Conservation (phyloP, 2,888 invertebrate genomes). For the Fragum whitleyi region DNA sequence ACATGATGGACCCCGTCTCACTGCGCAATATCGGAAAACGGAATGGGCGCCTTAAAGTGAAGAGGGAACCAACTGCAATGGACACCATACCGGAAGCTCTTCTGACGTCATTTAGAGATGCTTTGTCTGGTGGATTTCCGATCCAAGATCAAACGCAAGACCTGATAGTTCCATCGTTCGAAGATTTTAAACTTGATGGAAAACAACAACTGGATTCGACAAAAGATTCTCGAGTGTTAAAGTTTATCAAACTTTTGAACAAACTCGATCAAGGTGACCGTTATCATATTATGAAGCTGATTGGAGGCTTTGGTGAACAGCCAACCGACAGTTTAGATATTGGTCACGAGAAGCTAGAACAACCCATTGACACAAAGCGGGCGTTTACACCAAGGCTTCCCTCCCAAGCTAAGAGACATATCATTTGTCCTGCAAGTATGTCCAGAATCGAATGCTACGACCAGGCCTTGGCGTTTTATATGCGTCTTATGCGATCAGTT, state of each 20-base stretch:
- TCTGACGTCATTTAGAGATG: neutral
- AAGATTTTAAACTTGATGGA: neutral
- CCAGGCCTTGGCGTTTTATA: constrained; percentile 55
- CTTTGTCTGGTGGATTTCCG: no score
- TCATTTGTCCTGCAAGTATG: constrained; percentile 53
- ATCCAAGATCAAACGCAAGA: neutral
- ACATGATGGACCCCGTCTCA: constrained; percentile 49
- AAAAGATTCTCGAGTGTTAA: neutral
- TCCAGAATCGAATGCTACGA: constrained; percentile 53
- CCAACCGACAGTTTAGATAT: neutral
- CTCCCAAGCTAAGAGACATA: constrained; percentile 31
- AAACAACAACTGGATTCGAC: neutral
- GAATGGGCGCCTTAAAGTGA: neutral
- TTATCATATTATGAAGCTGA: neutral
- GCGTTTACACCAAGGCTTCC: neutral
- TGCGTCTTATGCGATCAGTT: constrained; percentile 46
- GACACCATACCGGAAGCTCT: neutral
- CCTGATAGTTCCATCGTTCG: neutral
- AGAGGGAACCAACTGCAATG: no score
- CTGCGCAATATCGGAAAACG: constrained; percentile 59
- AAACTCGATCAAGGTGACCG: constrained; percentile 1
- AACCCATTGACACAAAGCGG: neutral
- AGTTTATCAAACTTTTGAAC: neutral
- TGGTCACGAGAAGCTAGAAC: neutral
- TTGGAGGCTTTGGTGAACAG: neutral